Evolutionary conservation across 2,113 vertebrate species (phyloP), one percentile per base, ranked within the genome.

Genomic region (Python bivittatus): DNA sequence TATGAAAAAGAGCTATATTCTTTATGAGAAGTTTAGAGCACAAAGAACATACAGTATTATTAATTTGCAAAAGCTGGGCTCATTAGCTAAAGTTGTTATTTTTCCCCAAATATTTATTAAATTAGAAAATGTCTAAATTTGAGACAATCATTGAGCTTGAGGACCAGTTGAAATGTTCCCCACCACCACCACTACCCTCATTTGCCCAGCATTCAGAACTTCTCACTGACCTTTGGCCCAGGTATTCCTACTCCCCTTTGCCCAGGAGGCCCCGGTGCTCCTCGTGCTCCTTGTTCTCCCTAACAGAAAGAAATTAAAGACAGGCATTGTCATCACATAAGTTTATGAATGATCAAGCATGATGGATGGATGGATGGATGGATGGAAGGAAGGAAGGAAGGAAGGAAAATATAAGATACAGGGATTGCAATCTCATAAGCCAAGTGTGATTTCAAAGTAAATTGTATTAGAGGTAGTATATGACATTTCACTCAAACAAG

Each of bases 231-330:
- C 98, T 98, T 98, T 60, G 97, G 97, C 95, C 98, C 98, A 87
- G 97, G 33, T 0, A 15, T 95, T 95, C 98, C 98, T 0, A 83
- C 56, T 38, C 98, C 98, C 2, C 89, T 88, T 52, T 97, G 97
- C 4, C 98, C 98, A 0, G 94, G 87, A 0, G 93, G 97, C 0
- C 98, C 98, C 2, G 96, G 97, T 42, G 86, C 91, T 0, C 98
- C 98, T 52, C 93, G 97, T 25, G 96, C 87, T 2, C 98, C 98
- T 93, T 52, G 93, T 60, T 98, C 97, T 92, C 98, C 98, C 98
- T 99, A 94, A 90, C 90, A 44, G 5, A 38, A 42, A 61, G n/a
- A 64, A 17, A 64, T 87, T 64, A 23, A 90, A 84, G 27, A 64
- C 2, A 38, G 9, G 44, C 4, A 9, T 53, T 42, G 33, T 15